phyloP scores from a whole-genome alignment of 2,888 invertebrate species.

The Apotomis turbidana region DNA sequence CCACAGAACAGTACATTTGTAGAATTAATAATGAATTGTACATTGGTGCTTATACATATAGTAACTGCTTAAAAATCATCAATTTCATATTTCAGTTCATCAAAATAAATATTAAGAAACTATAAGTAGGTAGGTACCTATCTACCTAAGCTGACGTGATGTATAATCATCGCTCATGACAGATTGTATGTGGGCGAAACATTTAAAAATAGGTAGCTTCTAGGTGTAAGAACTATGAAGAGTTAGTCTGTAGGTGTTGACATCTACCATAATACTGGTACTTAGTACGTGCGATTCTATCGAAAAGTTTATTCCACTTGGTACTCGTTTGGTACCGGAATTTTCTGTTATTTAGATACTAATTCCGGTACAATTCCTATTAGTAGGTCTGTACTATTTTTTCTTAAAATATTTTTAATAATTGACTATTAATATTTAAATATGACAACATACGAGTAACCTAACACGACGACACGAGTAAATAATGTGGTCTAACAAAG shows the following conservation, averaged over 20 bases:
- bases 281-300: conserved; percentile 5
- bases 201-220: conserved; percentile 50
- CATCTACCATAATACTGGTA: conserved; percentile 25
- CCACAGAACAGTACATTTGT: too few species aligned
- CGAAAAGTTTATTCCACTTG: conserved; percentile 26
- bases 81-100: background rate
- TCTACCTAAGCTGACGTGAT: conserved; percentile 36
- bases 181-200: conserved; percentile 52
- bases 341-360: background rate
- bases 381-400: background rate
- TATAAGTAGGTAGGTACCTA: conserved; percentile 11
- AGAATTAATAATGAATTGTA: too few species aligned
- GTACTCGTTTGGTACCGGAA: conserved; percentile 5
- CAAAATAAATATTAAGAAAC: background rate
- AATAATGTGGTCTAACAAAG: too few species aligned
- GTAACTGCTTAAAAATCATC: too few species aligned
- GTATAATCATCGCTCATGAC: conserved; percentile 53
- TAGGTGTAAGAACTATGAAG: conserved; percentile 39
- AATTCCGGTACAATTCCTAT: background rate
- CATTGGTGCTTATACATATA: too few species aligned
- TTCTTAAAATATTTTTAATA: background rate
- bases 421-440: too few species aligned
- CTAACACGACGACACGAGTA: too few species aligned
- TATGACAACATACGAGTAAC: too few species aligned
- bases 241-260: conserved; percentile 33